Percentiles rank a stretch among this genome's conserved stretches.
Evolutionary conservation across 2,113 vertebrate genomes (phyloP).

Genomic region (Theropithecus gelada): DNA sequence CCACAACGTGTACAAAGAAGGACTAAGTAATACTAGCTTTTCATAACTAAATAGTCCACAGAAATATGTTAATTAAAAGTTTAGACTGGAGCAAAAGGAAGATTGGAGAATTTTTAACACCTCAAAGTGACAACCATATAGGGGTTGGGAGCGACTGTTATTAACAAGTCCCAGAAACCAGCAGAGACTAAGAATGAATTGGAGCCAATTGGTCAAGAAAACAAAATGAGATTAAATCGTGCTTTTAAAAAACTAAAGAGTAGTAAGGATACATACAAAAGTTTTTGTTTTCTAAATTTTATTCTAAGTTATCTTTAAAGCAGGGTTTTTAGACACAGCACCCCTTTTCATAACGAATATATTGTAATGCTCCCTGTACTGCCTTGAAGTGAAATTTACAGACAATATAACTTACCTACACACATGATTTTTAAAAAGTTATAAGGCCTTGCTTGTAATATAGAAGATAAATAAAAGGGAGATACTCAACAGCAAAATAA

Average conservation of each 20-base stretch:
- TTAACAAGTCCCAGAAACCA: not conserved
- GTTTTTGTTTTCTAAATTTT: slow-evolving; percentile 4
- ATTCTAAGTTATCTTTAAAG: not conserved
- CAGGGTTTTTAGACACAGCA: not conserved
- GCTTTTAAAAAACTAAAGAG: not conserved
- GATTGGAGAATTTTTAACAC: not conserved
- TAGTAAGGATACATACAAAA: not conserved
- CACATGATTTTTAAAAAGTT: not conserved
- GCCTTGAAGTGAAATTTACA: not conserved
- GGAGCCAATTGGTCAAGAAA: not conserved
- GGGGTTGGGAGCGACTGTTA: not conserved
- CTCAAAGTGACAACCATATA: not conserved
- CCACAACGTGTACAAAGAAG: not conserved
- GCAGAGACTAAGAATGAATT: not conserved
- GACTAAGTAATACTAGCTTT: not conserved
- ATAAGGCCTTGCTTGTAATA: not conserved
- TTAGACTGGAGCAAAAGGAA: not conserved
- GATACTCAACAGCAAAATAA: not conserved
- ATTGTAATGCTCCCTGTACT: not conserved
- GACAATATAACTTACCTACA: not conserved
- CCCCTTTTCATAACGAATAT: not conserved
- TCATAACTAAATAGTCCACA: not conserved
- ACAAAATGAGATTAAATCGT: not conserved
- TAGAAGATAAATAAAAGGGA: not conserved
- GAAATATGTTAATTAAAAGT: not conserved